Evolutionary conservation across 2,113 vertebrate species (phyloP).

Genomic region (Fulica atra): DNA sequence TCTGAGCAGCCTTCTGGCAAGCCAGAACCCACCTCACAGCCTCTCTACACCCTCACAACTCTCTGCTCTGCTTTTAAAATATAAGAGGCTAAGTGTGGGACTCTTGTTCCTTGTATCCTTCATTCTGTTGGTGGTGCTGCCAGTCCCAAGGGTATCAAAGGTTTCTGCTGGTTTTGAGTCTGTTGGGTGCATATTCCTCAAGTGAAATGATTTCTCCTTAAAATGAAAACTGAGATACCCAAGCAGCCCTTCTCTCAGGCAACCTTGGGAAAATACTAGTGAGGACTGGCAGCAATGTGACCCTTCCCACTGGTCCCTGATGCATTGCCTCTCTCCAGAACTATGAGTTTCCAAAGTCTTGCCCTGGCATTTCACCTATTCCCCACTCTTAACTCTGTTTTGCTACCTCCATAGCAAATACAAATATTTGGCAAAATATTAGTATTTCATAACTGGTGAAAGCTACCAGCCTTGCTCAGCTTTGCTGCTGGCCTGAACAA

Average conservation of each 20-base stretch:
- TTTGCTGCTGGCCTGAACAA: not conserved
- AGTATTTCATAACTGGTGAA: not conserved
- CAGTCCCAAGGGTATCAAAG: not conserved
- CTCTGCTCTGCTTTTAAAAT: not conserved
- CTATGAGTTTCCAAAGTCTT: not conserved
- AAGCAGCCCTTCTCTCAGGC: not conserved
- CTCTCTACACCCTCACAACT: rapidly evolving
- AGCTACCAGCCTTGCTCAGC: not conserved
- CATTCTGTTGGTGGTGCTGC: not conserved
- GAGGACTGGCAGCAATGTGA: not conserved
- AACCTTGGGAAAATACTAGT: not conserved
- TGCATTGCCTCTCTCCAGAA: not conserved
- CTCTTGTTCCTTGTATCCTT: not conserved
- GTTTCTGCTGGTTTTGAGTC: not conserved
- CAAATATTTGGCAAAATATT: too few species aligned
- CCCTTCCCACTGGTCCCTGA: not conserved
- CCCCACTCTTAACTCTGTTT: not conserved
- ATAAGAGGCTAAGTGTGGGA: not conserved
- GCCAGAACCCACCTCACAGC: not conserved
- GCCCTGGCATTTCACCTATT: not conserved
- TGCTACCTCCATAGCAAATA: not conserved
- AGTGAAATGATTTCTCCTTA: not conserved
- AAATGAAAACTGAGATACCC: not conserved
- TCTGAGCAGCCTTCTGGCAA: not conserved
- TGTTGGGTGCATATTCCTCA: not conserved